Base-by-base conservation (phyloP, 1,140 invertebrate species). In the Drosophila malerkotliana region DNA sequence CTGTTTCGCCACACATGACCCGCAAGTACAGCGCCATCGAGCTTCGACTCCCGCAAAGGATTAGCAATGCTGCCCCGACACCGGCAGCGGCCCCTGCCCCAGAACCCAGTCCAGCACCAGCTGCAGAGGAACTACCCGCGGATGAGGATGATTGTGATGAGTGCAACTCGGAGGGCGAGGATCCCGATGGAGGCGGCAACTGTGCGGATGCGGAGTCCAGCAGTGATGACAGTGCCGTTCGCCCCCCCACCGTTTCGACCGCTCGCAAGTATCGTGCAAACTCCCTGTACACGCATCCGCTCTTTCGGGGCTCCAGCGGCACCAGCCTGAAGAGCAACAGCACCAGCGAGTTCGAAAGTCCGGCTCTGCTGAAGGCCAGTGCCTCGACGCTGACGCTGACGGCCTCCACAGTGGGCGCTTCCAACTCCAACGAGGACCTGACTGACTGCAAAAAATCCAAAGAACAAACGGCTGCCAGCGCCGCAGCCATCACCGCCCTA, bases 1-100 rank as follows among this genome's bases (percentile, higher is more conserved):
- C 93, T 0, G 91, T 92, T 14, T 93, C 93, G 2, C 93, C 93
- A 26, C 92, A 92, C 14, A 60, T 91, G 30, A 75, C 87, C 12
- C 87, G 93, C 6, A 90, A 79, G 59, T 88, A 89, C 73, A 69
- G 79, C 82, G 63, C 76, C 52, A 82, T 90, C 2, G 90, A 80
- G 30, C 52, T 91, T 15, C 87, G 88, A 30, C 24, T 90, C 8
- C 82, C 89, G 1, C 67, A 87, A 18, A 64, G 83, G 2, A 54
- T 54, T 21, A 76, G 48, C 30, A 79, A 79, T 48, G 53, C 49
- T 26, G 48, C 73, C 15, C 15, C 47, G 2, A 3, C 21, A 21
- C 1, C 21, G 3, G 21, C 21, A 21, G 21, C 21, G 2, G 21
- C 6, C 7, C 9, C 26, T 34, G 47, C 58, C 9, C 45, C 28